These are phyloP conservation scores for Gryllus bimaculatus DNA, from an alignment of 1,140 invertebrate genomes.

Conservation along the genomic window DNA sequence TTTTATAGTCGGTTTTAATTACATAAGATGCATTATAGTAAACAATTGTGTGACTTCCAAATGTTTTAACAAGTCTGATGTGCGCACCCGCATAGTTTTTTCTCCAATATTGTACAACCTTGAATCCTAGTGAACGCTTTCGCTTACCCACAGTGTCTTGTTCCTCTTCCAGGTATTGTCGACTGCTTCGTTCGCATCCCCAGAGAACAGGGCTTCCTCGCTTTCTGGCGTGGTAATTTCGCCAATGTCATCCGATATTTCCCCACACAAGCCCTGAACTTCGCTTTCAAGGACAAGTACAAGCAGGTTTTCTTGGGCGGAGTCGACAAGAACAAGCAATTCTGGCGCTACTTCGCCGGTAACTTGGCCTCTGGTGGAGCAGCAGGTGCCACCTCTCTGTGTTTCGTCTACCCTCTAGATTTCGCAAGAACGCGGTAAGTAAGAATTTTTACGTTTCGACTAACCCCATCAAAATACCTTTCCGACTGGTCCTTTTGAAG, in stretches of 20 bases:
- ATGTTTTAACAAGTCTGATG: no score
- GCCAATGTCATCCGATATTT: constrained; percentile 87
- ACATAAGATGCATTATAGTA: no score
- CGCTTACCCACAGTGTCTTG: not conserved
- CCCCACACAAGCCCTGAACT: constrained; percentile 92
- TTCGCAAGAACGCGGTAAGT: constrained; percentile 81
- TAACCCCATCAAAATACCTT: not conserved
- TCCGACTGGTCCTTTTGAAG: no score
- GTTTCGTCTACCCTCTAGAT: constrained; percentile 93
- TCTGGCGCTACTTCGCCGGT: constrained; percentile 73
- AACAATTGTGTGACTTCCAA: no score
- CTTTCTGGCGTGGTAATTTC: constrained; percentile 89
- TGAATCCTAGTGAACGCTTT: no score
- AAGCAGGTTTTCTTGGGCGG: constrained; percentile 75
- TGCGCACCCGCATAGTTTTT: no score
- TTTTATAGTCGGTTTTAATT: no score
- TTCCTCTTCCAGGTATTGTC: constrained; percentile 58
- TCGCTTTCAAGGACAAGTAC: constrained; percentile 89
- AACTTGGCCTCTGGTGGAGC: constrained; percentile 89
- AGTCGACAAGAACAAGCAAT: constrained; percentile 80
- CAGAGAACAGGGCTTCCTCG: constrained; percentile 71
- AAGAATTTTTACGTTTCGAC: not conserved
- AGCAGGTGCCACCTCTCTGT: constrained; percentile 87
- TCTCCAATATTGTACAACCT: no score
- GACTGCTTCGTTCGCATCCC: constrained; percentile 80